Conservation (phyloP, 2,797 vertebrate genomes). For the Macroramphosus scolopax region DNA sequence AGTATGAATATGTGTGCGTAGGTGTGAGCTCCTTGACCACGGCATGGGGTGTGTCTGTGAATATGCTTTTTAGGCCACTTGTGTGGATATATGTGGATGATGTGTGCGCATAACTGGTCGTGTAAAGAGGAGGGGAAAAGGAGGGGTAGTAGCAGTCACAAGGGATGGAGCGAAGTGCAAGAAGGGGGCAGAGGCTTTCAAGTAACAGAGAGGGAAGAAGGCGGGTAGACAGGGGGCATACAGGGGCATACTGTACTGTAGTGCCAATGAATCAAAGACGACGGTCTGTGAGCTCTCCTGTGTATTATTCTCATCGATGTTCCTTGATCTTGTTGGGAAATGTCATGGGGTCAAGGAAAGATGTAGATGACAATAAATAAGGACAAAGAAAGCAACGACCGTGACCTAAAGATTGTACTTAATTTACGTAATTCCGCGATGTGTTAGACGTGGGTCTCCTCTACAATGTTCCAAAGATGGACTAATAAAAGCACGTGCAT, state of each 20-base stretch:
- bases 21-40: slow-evolving; percentile 19
- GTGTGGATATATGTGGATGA: slow-evolving; percentile 7
- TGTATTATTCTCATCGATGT: not conserved
- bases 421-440: too few relatives aligned
- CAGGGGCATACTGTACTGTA: slow-evolving; percentile 28
- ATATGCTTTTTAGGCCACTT: slow-evolving; percentile 27
- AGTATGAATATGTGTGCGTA: slow-evolving; percentile 9
- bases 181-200: slow-evolving; percentile 21
- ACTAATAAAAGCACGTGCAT: too few relatives aligned
- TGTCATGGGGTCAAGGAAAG: too few relatives aligned
- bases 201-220: slow-evolving; percentile 19
- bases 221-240: slow-evolving; percentile 42
- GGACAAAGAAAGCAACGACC: too few relatives aligned
- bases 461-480: too few relatives aligned
- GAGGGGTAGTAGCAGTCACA: slow-evolving; percentile 41
- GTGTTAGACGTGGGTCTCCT: too few relatives aligned
- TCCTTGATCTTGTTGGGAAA: not conserved
- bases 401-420: too few relatives aligned
- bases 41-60: slow-evolving; percentile 11
- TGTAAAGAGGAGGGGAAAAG: slow-evolving; percentile 17
- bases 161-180: slow-evolving; percentile 37
- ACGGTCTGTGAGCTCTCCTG: not conserved
- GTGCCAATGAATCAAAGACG: slow-evolving; percentile 23
- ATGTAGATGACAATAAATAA: too few relatives aligned
- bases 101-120: slow-evolving; percentile 16